A percentile compares a stretch with the other conserved stretches of the same genome.
Conservation (phyloP, 1,140 invertebrate genomes). For the Aphelenchoides besseyi region DNA sequence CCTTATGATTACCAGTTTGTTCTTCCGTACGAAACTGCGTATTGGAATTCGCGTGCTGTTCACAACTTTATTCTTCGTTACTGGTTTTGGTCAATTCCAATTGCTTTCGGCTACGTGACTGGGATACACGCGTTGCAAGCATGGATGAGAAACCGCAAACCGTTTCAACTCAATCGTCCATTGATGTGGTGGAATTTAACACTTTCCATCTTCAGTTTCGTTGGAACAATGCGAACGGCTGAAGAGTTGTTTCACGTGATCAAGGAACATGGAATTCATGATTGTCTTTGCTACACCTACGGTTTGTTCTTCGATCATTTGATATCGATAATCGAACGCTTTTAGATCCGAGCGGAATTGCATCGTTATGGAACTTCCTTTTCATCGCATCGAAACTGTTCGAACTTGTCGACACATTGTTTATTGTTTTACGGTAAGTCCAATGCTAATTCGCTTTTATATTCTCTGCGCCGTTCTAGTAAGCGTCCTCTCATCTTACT, state of each 20-base stretch:
- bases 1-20: constrained; percentile 18
- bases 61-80: constrained; percentile 15
- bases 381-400: constrained; percentile 52
- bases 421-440: constrained; percentile 47
- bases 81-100: constrained; percentile 14
- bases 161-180: constrained; percentile 78
- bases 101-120: constrained; percentile 2
- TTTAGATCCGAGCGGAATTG: constrained; percentile 76
- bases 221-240: constrained; percentile 71
- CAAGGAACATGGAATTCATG: not conserved
- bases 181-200: constrained; percentile 84
- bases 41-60: constrained; percentile 14
- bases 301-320: constrained; percentile 21
- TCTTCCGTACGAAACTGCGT: not conserved
- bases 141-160: constrained; percentile 81
- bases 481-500: constrained; percentile 36
- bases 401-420: constrained; percentile 53
- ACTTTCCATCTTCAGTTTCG: constrained; percentile 78
- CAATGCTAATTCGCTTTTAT: constrained; percentile 45
- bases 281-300: constrained; percentile 16
- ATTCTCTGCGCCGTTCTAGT: constrained; percentile 65
- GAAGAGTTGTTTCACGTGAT: constrained; percentile 67
- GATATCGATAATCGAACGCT: constrained; percentile 66
- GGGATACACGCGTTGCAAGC: constrained; percentile 67
- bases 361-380: constrained; percentile 70